These are phyloP conservation scores for Melanerpes aurifrons DNA, from an alignment of 2,113 vertebrate genomes.

Conservation along the genomic window DNA sequence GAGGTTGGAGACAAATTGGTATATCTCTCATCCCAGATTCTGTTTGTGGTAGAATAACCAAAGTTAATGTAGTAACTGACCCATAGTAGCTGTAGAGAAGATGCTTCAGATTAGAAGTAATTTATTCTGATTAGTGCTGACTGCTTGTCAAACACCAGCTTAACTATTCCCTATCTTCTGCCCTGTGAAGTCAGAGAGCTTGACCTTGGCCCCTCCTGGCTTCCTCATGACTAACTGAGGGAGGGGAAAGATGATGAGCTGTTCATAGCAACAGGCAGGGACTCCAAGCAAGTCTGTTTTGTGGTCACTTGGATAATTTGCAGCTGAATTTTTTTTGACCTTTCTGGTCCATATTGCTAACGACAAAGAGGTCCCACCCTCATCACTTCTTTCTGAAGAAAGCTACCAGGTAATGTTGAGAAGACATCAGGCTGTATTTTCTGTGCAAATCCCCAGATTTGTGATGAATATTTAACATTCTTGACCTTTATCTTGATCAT, in stretches of 20 bases:
- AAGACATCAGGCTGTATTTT: neutral
- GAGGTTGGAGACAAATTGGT: neutral
- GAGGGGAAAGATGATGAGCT: neutral
- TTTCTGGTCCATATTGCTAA: slow-evolving; percentile 35
- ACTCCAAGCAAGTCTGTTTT: neutral
- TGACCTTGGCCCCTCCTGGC: slow-evolving; percentile 33
- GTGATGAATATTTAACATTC: neutral
- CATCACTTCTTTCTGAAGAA: neutral
- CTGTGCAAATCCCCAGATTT: rapidly evolving
- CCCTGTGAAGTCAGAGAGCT: slow-evolving; percentile 36
- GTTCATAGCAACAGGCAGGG: neutral
- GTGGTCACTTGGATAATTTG: neutral
- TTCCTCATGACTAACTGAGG: slow-evolving; percentile 12
- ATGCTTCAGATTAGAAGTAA: slow-evolving; percentile 19
- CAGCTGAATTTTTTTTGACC: slow-evolving; percentile 13
- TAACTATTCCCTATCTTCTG: slow-evolving; percentile 29
- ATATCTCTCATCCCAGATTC: neutral
- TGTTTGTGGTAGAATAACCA: neutral
- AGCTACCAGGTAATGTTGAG: neutral
- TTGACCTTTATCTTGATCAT: neutral
- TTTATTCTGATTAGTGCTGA: slow-evolving; percentile 67
- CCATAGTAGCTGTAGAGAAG: slow-evolving; percentile 38
- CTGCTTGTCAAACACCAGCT: slow-evolving; percentile 61
- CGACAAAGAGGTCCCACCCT: neutral
- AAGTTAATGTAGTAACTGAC: slow-evolving; percentile 1